Evolutionary conservation across 2,113 vertebrate genomes (phyloP).

Genomic region (Hystrix cristata): DNA sequence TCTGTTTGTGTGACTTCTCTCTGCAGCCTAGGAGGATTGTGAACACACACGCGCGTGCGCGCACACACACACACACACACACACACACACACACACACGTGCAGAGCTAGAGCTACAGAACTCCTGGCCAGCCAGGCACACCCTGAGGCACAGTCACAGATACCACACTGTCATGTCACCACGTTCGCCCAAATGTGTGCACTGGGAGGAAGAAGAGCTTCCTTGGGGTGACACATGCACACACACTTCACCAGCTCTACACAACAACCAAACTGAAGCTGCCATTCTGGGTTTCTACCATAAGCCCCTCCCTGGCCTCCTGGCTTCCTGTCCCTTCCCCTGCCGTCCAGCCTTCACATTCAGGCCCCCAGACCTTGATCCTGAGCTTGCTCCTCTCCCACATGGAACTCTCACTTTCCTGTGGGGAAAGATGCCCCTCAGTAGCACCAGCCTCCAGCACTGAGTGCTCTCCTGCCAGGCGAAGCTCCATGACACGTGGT

Average conservation of each 20-base stretch:
- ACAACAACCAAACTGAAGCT: background rate
- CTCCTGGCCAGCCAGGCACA: background rate
- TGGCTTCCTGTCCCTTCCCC: background rate
- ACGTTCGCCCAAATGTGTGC: background rate
- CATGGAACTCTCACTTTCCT: background rate
- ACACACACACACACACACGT: background rate
- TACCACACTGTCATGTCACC: fast-evolving
- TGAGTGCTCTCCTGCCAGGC: background rate
- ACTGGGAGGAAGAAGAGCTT: background rate
- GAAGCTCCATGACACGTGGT: background rate
- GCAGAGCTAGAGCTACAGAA: background rate
- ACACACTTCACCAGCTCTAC: background rate
- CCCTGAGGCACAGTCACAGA: background rate
- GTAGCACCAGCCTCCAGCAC: background rate
- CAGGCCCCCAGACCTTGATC: background rate
- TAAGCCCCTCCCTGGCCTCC: background rate
- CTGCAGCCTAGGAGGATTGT: background rate
- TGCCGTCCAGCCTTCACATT: background rate
- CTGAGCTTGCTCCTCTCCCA: background rate
- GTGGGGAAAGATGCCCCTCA: background rate
- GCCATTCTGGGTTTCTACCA: background rate
- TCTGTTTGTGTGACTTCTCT: background rate
- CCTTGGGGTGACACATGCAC: background rate
- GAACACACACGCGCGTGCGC: background rate
- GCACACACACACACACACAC: background rate